Evolutionary conservation across 1,140 invertebrate genomes (phyloP).

Genomic region (Ridgeia piscesae): DNA sequence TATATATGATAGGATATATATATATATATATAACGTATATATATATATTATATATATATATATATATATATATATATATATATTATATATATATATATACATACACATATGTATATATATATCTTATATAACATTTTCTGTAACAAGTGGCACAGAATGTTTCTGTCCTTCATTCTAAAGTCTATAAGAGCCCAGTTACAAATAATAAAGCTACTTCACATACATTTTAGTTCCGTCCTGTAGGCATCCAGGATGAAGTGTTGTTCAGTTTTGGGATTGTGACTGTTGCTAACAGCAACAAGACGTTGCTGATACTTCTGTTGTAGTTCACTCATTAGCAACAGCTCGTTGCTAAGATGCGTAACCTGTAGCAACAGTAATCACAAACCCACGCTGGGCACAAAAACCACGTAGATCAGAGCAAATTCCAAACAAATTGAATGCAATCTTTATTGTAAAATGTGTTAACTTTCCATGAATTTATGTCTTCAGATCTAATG

Average conservation of each 20-base stretch:
- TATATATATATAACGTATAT: too few relatives aligned
- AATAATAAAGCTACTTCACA: background rate
- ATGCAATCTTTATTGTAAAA: too few relatives aligned
- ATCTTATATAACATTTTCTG: too few relatives aligned
- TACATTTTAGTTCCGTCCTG: background rate
- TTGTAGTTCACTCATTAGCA: constrained; percentile 56
- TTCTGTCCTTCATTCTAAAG: background rate
- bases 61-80: too few relatives aligned
- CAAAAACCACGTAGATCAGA: background rate
- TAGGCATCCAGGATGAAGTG: constrained; percentile 11
- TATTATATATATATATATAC: too few relatives aligned
- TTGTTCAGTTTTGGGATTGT: background rate
- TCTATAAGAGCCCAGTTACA: background rate
- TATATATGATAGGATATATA: too few relatives aligned
- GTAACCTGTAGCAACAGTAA: constrained; percentile 39
- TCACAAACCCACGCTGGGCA: background rate
- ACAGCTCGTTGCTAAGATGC: constrained; percentile 49
- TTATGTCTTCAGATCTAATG: too few relatives aligned
- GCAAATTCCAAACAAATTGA: too few relatives aligned
- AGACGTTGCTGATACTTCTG: constrained; percentile 52
- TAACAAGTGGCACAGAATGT: too few relatives aligned
- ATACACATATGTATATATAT: too few relatives aligned
- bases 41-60: too few relatives aligned
- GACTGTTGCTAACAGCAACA: background rate
- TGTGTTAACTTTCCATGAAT: too few relatives aligned